A percentile compares a stretch with the other conserved stretches of the same genome.
phyloP scores from a whole-genome alignment of 2,888 invertebrate species.

The Serrognathus titanus region DNA sequence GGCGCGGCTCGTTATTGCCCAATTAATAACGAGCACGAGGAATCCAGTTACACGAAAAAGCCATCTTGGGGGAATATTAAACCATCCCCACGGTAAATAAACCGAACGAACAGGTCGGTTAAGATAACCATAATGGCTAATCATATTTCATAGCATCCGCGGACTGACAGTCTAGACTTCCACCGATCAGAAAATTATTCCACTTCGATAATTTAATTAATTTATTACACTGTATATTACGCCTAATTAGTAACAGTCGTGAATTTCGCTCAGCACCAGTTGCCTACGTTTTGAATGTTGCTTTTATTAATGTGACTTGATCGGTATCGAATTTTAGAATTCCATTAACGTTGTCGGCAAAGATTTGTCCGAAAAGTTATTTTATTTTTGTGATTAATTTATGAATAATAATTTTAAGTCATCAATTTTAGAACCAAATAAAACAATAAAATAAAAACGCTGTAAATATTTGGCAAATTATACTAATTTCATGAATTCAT shows the following conservation, averaged over 20 bases:
- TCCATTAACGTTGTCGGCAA: no score
- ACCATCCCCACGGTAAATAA: slow-evolving; percentile 39
- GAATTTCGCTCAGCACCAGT: background rate
- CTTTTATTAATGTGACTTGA: background rate
- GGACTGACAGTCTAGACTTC: background rate
- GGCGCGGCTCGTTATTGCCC: slow-evolving; percentile 44
- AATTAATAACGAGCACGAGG: slow-evolving; percentile 47
- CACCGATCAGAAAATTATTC: background rate
- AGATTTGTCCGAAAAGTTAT: no score
- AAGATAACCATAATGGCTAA: slow-evolving; percentile 42
- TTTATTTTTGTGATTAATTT: no score
- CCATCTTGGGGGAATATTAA: slow-evolving; percentile 48
- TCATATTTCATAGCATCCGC: slow-evolving; percentile 35
- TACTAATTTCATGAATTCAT: no score
- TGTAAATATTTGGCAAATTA: no score
- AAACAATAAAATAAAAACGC: no score
- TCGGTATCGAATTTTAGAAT: no score
- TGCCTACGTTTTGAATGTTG: background rate
- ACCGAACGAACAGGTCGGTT: slow-evolving; percentile 33
- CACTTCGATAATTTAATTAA: slow-evolving; percentile 1
- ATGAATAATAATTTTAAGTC: no score
- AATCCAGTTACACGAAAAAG: slow-evolving; percentile 48
- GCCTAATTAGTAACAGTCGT: background rate
- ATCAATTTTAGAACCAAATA: no score
- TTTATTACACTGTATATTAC: background rate